Evolutionary conservation across 2,797 vertebrate genomes (phyloP).

Genomic region (Silurus aristotelis): DNA sequence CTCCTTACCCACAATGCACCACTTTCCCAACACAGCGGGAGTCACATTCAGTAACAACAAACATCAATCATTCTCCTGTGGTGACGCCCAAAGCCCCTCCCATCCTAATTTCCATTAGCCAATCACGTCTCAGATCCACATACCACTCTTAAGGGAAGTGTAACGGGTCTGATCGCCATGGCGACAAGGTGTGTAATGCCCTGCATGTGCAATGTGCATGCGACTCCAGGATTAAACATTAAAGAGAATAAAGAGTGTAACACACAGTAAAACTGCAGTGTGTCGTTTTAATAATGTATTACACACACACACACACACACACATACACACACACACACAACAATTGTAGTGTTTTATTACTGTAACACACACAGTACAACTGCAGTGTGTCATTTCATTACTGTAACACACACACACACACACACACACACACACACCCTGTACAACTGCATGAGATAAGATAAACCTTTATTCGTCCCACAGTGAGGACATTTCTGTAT

Average conservation of each 20-base stretch:
- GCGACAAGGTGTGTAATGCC: slow-evolving; percentile 78
- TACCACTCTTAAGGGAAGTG: slow-evolving; percentile 69
- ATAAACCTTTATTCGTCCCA: no score
- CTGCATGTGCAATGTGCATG: slow-evolving; percentile 87
- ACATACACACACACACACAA: not conserved
- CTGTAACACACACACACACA: no score
- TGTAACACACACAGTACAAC: not conserved
- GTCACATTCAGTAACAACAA: not conserved
- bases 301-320: not conserved
- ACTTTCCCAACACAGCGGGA: not conserved
- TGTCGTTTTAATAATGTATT: not conserved
- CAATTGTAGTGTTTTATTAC: not conserved
- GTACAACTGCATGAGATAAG: no score
- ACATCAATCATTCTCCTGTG: not conserved
- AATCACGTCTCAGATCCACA: slow-evolving; percentile 62
- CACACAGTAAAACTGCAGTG: slow-evolving; percentile 1
- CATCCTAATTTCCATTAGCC: slow-evolving; percentile 51
- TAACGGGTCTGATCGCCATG: slow-evolving; percentile 61
- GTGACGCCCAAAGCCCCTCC: slow-evolving; percentile 57
- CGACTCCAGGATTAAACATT: slow-evolving; percentile 79
- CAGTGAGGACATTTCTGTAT: no score
- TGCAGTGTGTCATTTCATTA: no score
- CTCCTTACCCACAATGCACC: slow-evolving; percentile 1
- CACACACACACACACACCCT: no score
- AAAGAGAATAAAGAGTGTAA: slow-evolving; percentile 40